A percentile compares a stretch with the other conserved stretches of the same genome.
These are phyloP conservation scores for Oncorhynchus keta DNA, from an alignment of 2,113 vertebrate genomes.

Conservation along the genomic window DNA sequence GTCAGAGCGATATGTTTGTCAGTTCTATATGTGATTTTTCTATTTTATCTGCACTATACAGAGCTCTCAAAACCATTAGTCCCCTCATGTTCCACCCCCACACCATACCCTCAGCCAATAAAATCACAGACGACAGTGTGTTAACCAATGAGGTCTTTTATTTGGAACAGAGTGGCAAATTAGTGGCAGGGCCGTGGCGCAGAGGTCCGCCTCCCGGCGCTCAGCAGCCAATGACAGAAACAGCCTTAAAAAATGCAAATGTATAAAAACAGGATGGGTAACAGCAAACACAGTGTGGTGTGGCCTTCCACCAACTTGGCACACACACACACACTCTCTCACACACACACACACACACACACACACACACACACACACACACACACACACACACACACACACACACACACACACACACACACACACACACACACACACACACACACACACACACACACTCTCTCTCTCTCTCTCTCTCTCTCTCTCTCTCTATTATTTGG, in stretches of 20 bases:
- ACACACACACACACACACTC: not conserved
- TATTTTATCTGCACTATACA: too few species aligned
- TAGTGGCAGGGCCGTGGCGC: constrained; percentile 77
- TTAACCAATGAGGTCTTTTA: constrained; percentile 78
- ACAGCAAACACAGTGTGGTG: constrained; percentile 73
- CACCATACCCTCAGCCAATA: not conserved
- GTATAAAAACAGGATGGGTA: constrained; percentile 82
- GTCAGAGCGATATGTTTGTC: too few species aligned
- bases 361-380: constrained; percentile 55
- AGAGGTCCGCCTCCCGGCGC: constrained; percentile 71
- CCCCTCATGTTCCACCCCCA: constrained; percentile 6
- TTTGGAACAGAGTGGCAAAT: constrained; percentile 83
- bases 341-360: constrained; percentile 35
- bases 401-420: constrained; percentile 41
- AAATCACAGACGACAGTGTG: constrained; percentile 44
- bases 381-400: constrained; percentile 37
- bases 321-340: constrained; percentile 55
- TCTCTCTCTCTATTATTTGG: constrained; percentile 59
- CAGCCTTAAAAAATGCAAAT: constrained; percentile 82
- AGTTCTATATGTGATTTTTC: too few species aligned
- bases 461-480: constrained; percentile 10
- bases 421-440: constrained; percentile 49
- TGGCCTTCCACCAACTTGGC: constrained; percentile 59
- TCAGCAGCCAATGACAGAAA: constrained; percentile 76
- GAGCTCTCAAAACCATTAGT: constrained; percentile 3